A percentile compares a stretch with the other conserved stretches of the same genome.
Conservation (phyloP, 1,140 invertebrate species). For the Habropoda laboriosa region DNA sequence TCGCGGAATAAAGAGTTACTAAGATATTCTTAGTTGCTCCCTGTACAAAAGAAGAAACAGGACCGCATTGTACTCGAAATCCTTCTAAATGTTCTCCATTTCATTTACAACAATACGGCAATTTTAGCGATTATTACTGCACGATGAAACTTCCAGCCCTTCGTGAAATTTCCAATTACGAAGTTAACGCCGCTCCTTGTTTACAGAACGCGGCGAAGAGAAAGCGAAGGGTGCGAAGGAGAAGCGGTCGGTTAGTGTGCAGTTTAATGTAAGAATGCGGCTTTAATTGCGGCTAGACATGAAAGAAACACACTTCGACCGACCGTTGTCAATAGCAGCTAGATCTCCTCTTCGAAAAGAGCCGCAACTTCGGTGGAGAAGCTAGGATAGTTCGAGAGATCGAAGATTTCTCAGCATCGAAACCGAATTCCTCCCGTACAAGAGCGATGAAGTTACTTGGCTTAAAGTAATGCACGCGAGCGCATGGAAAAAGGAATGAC, state of each 20-base stretch:
- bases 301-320: not conserved
- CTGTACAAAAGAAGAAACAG: too few relatives aligned
- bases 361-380: not conserved
- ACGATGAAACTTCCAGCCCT: too few relatives aligned
- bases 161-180: not conserved
- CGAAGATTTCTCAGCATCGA: not conserved
- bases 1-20: too few relatives aligned
- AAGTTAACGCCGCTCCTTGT: not conserved
- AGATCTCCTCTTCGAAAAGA: not conserved
- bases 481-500: constrained; percentile 27
- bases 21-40: too few relatives aligned
- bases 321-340: not conserved
- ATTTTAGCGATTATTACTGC: too few relatives aligned
- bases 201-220: not conserved
- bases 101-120: too few relatives aligned
- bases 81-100: too few relatives aligned
- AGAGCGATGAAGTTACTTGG: constrained; percentile 4
- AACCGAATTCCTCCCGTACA: not conserved
- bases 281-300: not conserved
- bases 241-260: not conserved
- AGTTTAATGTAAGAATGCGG: constrained; percentile 2
- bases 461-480: not conserved
- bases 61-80: too few relatives aligned
- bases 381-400: too few relatives aligned
- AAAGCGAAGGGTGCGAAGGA: not conserved